Conservation (phyloP, 2,888 invertebrate species). For the Drosophila paramelanica region DNA sequence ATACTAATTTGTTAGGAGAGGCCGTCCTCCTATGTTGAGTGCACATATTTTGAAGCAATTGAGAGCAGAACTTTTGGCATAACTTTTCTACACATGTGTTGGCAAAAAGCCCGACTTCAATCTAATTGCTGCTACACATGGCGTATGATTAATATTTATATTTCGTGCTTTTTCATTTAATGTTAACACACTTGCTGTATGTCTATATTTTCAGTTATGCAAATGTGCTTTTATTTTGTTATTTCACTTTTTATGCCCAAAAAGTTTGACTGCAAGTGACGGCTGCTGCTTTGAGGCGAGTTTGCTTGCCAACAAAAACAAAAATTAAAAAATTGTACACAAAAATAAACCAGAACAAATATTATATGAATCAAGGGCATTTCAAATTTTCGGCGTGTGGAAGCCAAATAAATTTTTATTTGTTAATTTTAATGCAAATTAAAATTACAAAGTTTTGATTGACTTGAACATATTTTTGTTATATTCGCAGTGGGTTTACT, state of each 20-base stretch:
- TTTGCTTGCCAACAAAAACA: neutral
- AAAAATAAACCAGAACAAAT: constrained; percentile 23
- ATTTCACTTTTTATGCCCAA: constrained; percentile 9
- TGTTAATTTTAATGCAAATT: constrained; percentile 68
- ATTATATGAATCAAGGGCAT: constrained; percentile 36
- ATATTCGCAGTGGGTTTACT: neutral
- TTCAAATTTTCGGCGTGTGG: constrained; percentile 4
- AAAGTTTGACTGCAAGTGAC: constrained; percentile 33
- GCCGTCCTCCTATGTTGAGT: neutral
- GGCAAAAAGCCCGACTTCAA: constrained; percentile 23
- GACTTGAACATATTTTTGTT: constrained; percentile 31
- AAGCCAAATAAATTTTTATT: constrained; percentile 28
- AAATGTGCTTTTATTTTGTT: constrained; percentile 42
- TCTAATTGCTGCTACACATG: constrained; percentile 63
- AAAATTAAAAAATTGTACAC: neutral
- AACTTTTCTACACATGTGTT: constrained; percentile 34
- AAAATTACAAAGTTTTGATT: constrained; percentile 68
- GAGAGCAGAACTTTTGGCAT: neutral
- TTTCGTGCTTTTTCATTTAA: constrained; percentile 64
- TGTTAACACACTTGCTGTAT: constrained; percentile 41
- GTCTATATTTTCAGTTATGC: constrained; percentile 67
- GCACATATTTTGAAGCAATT: neutral
- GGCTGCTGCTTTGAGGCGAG: constrained; percentile 10
- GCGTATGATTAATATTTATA: constrained; percentile 73
- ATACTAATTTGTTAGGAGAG: neutral